Evolutionary conservation across 2,797 vertebrate species (phyloP).

Genomic region (Nannoperca obscura): DNA sequence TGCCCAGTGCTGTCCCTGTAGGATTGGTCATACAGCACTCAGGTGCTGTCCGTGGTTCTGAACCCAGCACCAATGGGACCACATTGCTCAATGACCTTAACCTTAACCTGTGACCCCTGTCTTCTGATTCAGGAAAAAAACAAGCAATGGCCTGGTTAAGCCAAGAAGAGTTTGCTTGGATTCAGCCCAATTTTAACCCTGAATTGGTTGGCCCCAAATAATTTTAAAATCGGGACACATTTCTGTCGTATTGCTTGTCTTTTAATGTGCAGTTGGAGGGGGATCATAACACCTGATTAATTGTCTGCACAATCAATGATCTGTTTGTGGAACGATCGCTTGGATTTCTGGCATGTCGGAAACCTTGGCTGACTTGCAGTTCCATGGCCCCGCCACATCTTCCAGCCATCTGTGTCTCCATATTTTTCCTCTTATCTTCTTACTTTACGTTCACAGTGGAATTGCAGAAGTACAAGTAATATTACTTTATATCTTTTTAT

Average conservation of each 20-base stretch:
- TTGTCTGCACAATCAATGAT: not conserved
- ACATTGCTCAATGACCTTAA: not conserved
- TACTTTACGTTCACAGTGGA: not conserved
- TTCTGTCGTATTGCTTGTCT: not conserved
- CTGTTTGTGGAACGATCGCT: not conserved
- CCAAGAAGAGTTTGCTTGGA: not conserved
- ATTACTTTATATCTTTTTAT: not conserved
- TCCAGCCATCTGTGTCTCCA: not conserved
- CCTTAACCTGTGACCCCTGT: not conserved
- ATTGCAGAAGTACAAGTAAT: not conserved
- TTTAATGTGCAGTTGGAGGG: not conserved
- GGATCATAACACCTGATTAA: not conserved
- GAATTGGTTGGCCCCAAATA: no score
- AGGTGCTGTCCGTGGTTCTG: constrained; percentile 77
- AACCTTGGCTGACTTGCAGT: not conserved
- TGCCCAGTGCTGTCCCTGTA: constrained; percentile 26
- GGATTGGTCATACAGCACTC: constrained; percentile 35
- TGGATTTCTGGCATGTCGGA: not conserved
- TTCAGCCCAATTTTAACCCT: fast-evolving
- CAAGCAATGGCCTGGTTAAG: not conserved
- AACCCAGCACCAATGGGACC: constrained; percentile 46
- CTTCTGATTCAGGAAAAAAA: not conserved
- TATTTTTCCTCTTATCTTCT: not conserved
- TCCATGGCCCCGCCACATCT: not conserved
- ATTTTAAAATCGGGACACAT: not conserved